These are phyloP conservation scores for Aleadryas rufinucha DNA, from an alignment of 2,113 vertebrate species.

Conservation along the genomic window DNA sequence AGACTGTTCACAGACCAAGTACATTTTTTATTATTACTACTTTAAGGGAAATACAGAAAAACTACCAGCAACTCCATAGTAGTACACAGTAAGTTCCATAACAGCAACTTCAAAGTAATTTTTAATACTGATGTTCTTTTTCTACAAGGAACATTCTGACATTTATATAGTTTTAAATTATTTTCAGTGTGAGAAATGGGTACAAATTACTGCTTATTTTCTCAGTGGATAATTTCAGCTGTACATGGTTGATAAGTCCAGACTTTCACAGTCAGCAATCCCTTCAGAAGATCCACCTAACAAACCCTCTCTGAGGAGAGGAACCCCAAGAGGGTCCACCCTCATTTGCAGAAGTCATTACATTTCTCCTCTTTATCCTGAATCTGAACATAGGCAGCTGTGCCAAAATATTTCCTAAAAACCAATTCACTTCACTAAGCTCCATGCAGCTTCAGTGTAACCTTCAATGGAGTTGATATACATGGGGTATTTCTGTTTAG, in stretches of 20 bases:
- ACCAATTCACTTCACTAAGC: background rate
- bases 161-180: background rate
- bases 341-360: background rate
- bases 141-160: background rate
- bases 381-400: background rate
- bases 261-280: background rate
- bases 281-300: background rate
- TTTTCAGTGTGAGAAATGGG: background rate
- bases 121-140: background rate
- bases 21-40: background rate
- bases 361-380: background rate
- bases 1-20: fast-evolving
- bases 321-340: background rate
- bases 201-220: background rate
- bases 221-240: background rate
- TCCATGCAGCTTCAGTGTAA: background rate
- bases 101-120: background rate
- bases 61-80: background rate
- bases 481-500: background rate
- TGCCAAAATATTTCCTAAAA: background rate
- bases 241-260: background rate
- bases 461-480: background rate
- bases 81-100: background rate
- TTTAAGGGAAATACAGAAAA: background rate
- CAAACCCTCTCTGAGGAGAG: background rate